Percentiles rank a stretch among this genome's conserved stretches.
Evolutionary conservation across 2,797 vertebrate genomes (phyloP).

Genomic region (Xerus rutilus): DNA sequence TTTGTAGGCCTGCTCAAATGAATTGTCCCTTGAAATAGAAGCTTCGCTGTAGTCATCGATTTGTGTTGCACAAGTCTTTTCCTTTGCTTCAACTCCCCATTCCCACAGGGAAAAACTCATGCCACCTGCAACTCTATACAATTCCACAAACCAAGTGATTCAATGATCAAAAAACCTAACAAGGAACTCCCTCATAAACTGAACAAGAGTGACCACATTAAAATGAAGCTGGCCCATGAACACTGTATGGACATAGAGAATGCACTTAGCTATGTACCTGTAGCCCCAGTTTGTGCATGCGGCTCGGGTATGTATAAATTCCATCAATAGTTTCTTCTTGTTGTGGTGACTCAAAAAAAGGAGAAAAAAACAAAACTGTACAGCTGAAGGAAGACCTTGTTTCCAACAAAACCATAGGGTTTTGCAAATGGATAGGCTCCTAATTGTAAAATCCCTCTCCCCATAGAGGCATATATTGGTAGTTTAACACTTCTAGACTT

Average conservation of each 20-base stretch:
- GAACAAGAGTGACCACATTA: not conserved
- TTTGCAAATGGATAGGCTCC: slow-evolving; percentile 2
- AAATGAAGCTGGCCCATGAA: not conserved
- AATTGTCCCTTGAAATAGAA: not conserved
- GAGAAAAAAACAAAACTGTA: not conserved
- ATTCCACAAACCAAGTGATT: not conserved
- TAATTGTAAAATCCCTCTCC: not conserved
- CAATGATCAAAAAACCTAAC: not conserved
- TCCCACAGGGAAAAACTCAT: not conserved
- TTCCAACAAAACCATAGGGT: not conserved
- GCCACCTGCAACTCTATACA: not conserved
- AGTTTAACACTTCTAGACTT: not conserved
- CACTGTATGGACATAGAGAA: not conserved
- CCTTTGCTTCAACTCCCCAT: not conserved
- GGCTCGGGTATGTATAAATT: accelerated
- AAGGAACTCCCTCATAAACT: not conserved
- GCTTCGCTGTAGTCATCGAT: not conserved
- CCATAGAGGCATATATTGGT: not conserved
- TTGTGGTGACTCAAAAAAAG: not conserved
- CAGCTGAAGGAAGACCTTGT: not conserved
- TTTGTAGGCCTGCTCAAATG: not conserved
- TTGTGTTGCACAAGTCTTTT: not conserved
- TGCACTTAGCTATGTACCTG: accelerated
- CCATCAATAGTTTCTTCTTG: not conserved
- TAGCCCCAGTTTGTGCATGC: not conserved